Base-by-base conservation (phyloP, 2,888 invertebrate species). In the Lutraria lutraria region DNA sequence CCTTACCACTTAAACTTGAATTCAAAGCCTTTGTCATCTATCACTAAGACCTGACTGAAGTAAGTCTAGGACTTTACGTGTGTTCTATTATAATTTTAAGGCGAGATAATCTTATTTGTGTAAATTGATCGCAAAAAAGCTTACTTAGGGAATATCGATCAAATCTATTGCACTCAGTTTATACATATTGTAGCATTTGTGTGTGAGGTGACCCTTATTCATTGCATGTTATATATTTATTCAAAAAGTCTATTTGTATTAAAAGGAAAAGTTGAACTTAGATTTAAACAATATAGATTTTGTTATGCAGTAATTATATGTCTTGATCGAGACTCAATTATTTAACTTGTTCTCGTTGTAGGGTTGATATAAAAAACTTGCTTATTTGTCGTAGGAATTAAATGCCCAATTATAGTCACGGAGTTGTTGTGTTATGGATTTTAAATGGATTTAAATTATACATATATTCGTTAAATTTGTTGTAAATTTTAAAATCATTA, bases 61-160 rank as follows among this genome's bases (percentile, higher is more conserved):
- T 84, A 31, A 84, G 52, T 53, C 72, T 84, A 72, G 0, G 72
- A 29, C n/a, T 53, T 52, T 25, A 34, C 52, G 25, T 52, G 72
- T 85, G 43, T 85, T 85, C 80, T 60, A 53, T 88, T 80, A 83
- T 80, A 80, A 21, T 68, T 81, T 68, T 68, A 16, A 52, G 76
- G 29, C 13, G 43, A 88, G 88, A 88, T 88, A 88, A 88, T 88
- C 88, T 81, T 89, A 87, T 89, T 89, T 81, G 84, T 72, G 89
- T 89, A 89, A 89, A 87, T 72, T 81, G 83, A 87, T 89, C 87
- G 43, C 43, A 1, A 31, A 72, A 52, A 56, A 76, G 79, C 80
- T 86, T 83, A 81, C 80, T 54, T 83, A 54, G 54, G 80, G 63
- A 84, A 81, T 89, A 89, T 87, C 72, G 86, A 86, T 89, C 81